Evolutionary conservation across 92 coral and sea anemone genomes (phyloP), one percentile per base, ranked within the genome.

Genomic region (Pocillopora meandrina): DNA sequence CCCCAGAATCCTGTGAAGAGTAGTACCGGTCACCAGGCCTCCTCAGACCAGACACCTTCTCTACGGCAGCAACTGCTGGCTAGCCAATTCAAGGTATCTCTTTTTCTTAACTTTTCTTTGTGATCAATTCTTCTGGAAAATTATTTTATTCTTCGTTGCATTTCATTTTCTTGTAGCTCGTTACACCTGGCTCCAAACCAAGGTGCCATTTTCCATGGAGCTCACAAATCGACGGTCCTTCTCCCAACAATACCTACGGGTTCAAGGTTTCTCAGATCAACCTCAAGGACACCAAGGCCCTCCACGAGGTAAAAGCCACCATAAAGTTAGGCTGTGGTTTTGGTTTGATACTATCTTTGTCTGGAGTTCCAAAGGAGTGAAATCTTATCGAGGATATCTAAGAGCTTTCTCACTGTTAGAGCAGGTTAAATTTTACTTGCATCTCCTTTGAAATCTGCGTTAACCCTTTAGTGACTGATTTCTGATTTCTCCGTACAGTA

Each of bases 151-250:
- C 26, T 19, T 20, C 49, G 14, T 19, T 26, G 33, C 1, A 12
- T 16, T 64, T 73, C 42, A 47, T 20, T 16, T 68, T 79, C 72
- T 31, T 64, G 16, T 56, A 93, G 97, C 84, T 91, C 20, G 77
- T 84, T n/a, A 89, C 93, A 14, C 97, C 97, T 12, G 91, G 85
- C 21, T 69, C 81, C 11, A 79, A 67, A 34, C 82, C 74, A 8
- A 78, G 91, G 84, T 89, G 87, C 74, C 76, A 78, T 78, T 47
- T 87, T 64, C 94, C 89, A 10, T 89, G 89, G 62, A 92, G 91
- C 60, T 96, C 99, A 31, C 93, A 92, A 65, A 92, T 96, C 69
- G 99, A 96, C 62, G 99, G 99, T 10, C 98, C 98, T 9, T 94
- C 99, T 61, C 99, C 92, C n/a, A 86, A 87, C 89, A 96, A 96